phyloP scores from a whole-genome alignment of 2,113 vertebrate species.

The Barbus barbus region DNA sequence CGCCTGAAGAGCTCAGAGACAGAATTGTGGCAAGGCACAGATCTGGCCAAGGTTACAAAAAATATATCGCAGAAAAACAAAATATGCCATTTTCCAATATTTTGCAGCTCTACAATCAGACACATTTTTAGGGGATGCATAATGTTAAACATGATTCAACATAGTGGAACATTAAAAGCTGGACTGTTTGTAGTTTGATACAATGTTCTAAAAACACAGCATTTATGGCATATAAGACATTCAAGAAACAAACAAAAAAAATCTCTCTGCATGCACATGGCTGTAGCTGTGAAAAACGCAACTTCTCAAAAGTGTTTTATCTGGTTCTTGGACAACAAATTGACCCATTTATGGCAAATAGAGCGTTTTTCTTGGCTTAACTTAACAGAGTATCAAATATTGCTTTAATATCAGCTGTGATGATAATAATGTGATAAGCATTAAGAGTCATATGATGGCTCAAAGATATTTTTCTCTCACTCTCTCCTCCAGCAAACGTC shows the following conservation, averaged over 20 bases:
- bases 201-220: background rate
- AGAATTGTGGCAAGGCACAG: no score
- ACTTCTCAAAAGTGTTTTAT: background rate
- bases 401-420: background rate
- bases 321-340: background rate
- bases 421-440: background rate
- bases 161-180: background rate
- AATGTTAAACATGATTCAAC: background rate
- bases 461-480: background rate
- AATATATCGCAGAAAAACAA: background rate
- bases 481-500: constrained; percentile 75
- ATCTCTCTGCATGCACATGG: background rate
- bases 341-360: background rate
- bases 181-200: background rate
- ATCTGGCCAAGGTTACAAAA: no score
- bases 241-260: background rate
- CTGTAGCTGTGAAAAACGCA: background rate
- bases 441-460: background rate
- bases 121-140: background rate
- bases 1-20: no score
- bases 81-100: background rate
- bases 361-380: background rate
- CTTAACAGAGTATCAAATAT: background rate
- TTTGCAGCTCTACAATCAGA: background rate
- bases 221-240: background rate